Percentiles rank a stretch among this genome's conserved stretches.
These are phyloP conservation scores for Romanogobio albipinnatus DNA, from an alignment of 2,113 vertebrate species.

Conservation along the genomic window DNA sequence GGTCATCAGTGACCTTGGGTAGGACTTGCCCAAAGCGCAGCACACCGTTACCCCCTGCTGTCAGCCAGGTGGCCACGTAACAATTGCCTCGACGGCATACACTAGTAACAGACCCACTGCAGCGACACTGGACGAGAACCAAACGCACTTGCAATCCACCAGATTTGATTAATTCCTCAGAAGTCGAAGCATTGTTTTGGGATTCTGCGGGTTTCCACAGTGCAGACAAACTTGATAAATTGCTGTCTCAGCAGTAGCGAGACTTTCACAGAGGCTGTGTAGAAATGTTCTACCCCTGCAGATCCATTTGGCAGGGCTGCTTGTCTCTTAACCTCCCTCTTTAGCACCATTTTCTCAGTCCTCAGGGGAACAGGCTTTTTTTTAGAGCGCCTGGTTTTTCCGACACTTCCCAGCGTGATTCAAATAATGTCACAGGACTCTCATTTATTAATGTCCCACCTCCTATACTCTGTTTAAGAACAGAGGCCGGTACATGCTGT, in stretches of 20 bases:
- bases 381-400: slow-evolving; percentile 22
- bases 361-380: slow-evolving; percentile 45
- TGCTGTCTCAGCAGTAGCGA: neutral
- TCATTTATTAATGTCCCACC: slow-evolving; percentile 1
- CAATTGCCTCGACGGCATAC: neutral
- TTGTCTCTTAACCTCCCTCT: slow-evolving; percentile 24
- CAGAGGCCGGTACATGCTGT: slow-evolving; percentile 5
- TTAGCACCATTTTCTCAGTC: slow-evolving; percentile 14
- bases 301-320: slow-evolving; percentile 21
- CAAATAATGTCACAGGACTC: slow-evolving; percentile 27
- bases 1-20: slow-evolving; percentile 54
- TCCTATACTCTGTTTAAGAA: neutral
- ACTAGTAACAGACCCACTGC: neutral
- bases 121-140: neutral
- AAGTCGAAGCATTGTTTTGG: neutral
- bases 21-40: slow-evolving; percentile 8
- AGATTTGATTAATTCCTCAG: neutral
- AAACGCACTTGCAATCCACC: neutral
- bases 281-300: slow-evolving; percentile 29
- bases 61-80: slow-evolving; percentile 39
- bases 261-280: neutral
- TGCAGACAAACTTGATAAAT: neutral
- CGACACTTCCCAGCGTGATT: neutral
- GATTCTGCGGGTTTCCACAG: neutral
- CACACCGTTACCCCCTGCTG: slow-evolving; percentile 19